A percentile compares a stretch with the other conserved stretches of the same genome.
Conservation (phyloP, 2,888 invertebrate genomes). For the Hoplodrina ambigua region DNA sequence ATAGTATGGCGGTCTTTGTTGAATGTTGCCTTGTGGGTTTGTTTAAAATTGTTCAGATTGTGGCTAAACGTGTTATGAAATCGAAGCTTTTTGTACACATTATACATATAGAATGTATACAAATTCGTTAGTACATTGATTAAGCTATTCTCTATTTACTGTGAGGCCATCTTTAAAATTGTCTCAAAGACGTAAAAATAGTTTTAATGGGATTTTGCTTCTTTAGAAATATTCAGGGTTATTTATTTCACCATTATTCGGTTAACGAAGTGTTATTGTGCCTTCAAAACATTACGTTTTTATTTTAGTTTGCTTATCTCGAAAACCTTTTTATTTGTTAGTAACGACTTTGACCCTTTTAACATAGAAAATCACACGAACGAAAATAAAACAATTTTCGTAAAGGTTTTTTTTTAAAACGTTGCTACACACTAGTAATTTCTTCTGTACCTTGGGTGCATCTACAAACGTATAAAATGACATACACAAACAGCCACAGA, state of each 20-base stretch:
- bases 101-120: constrained; percentile 27
- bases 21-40: constrained; percentile 60
- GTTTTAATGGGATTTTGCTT: not conserved
- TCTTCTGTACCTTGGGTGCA: too few species aligned
- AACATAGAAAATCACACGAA: not conserved
- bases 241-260: not conserved
- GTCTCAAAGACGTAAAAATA: not conserved
- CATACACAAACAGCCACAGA: too few species aligned
- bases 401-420: too few species aligned
- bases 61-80: constrained; percentile 56
- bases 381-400: too few species aligned
- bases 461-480: too few species aligned
- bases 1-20: constrained; percentile 57
- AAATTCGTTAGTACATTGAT: constrained; percentile 24
- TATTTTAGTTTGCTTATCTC: not conserved
- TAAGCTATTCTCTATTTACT: constrained; percentile 14
- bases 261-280: constrained; percentile 2
- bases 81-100: constrained; percentile 29
- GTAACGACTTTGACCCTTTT: too few species aligned
- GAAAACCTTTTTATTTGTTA: not conserved
- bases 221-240: constrained; percentile 17
- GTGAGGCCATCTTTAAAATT: not conserved
- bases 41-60: constrained; percentile 63
- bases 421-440: too few species aligned
- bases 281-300: not conserved